Evolutionary conservation across 2,888 invertebrate species (phyloP).

Genomic region (Protodeltote pygarga): DNA sequence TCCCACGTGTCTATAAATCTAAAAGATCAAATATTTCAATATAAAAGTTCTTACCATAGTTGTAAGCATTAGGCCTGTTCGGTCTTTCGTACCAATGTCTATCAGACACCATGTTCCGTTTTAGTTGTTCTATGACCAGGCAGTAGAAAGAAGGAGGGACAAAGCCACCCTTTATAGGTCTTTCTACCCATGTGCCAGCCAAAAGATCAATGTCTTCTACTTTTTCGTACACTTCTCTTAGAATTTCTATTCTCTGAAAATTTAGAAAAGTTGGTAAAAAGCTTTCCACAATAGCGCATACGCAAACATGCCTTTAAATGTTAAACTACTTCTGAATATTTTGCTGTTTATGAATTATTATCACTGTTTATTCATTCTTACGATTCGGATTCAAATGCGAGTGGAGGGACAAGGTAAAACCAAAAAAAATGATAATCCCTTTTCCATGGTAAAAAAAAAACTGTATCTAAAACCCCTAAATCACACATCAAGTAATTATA

Average conservation of each 20-base stretch:
- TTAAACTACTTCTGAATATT: too few relatives aligned
- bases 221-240: conserved; percentile 72
- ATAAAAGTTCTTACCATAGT: conserved; percentile 61
- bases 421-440: background rate
- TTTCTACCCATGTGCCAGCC: conserved; percentile 95
- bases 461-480: too few relatives aligned
- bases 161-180: conserved; percentile 92
- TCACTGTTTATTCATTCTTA: background rate
- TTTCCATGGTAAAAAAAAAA: background rate
- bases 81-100: conserved; percentile 91
- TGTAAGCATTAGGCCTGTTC: conserved; percentile 64
- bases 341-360: background rate
- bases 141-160: conserved; percentile 96
- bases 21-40: too few relatives aligned
- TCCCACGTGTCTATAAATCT: too few relatives aligned
- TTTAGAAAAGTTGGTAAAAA: background rate
- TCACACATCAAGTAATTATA: too few relatives aligned
- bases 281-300: background rate
- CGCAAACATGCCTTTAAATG: too few relatives aligned
- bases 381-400: background rate
- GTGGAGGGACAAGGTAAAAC: background rate
- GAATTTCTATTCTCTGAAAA: conserved; percentile 64
- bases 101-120: conserved; percentile 92
- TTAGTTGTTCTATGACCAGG: conserved; percentile 94
- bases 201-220: conserved; percentile 96